A percentile compares a stretch with the other conserved stretches of the same genome.
phyloP scores from a whole-genome alignment of 2,888 invertebrate species.

The Athalia circularis region DNA sequence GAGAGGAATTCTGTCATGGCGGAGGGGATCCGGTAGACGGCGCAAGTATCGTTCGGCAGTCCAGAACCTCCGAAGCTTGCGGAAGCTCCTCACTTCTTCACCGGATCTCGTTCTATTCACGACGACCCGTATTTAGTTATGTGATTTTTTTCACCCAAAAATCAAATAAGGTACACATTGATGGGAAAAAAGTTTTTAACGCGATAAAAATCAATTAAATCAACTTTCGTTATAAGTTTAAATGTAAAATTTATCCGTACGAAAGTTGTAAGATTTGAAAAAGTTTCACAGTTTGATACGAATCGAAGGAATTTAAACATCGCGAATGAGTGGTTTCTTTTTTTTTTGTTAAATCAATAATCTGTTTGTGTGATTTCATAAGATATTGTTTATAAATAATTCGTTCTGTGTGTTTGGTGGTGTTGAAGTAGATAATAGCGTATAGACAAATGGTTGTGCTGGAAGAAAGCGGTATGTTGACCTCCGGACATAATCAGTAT shows the following conservation, averaged over 20 bases:
- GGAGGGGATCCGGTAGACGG: constrained; percentile 58
- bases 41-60: constrained; percentile 58
- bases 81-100: constrained; percentile 64
- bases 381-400: too few relatives aligned
- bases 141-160: neutral
- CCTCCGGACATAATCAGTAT: constrained; percentile 94
- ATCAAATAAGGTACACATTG: neutral
- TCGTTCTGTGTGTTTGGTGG: neutral
- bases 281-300: too few relatives aligned
- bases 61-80: constrained; percentile 53
- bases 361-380: constrained; percentile 38
- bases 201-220: too few relatives aligned
- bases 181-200: neutral
- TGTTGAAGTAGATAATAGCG: constrained; percentile 49
- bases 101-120: constrained; percentile 64
- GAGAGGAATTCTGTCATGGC: constrained; percentile 63
- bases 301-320: neutral
- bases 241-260: too few relatives aligned
- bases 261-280: too few relatives aligned
- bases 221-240: too few relatives aligned
- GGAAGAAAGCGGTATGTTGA: constrained; percentile 93
- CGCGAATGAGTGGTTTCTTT: neutral
- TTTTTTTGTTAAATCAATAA: constrained; percentile 41
- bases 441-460: constrained; percentile 87
- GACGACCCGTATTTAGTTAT: constrained; percentile 51